Evolutionary conservation across 2,113 vertebrate genomes (phyloP), one percentile per base, ranked within the genome.

Genomic region (Eonycteris spelaea): DNA sequence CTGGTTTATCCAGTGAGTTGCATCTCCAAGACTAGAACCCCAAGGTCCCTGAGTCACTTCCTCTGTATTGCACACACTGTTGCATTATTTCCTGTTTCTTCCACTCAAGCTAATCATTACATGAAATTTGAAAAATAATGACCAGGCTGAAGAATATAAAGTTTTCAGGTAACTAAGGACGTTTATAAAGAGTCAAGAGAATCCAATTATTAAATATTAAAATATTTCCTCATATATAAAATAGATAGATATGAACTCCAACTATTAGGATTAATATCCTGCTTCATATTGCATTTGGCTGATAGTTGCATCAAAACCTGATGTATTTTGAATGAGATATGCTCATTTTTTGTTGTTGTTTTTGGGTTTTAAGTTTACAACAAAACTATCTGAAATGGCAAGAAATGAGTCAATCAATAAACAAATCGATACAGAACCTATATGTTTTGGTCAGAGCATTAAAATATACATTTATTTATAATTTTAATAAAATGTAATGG

Each of bases 31-130:
- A 78, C 68, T 71, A 73, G 65, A 95, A 95, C 71, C 80, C 57
- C 63, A 65, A 70, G 33, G 35, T 84, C 87, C 43, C 82, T 59
- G 16, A 68, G 22, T 15, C 19, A 43, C 79, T 77, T 96, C 82
- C 83, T 45, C 26, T 33, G 7, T 38, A 61, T 89, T 38, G 80
- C 18, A 7, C 38, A 80, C 18, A 7, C 48, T 59, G 51, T 22
- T 67, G 75, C 53, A 57, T 75, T 67, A 78, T 82, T 87, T 96
- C 86, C 89, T 96, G 95, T 89, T 95, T 95, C n/a, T 91, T 78
- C 87, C 26, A 74, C 24, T 78, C 80, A 13, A 67, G 28, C 71
- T 55, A 96, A 90, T 90, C 57, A 71, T 70, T 22, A 48, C 43
- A 53, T n/a, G 38, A 90, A 78, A 85, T 90, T 45, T 77, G 30